Conservation (phyloP, 2,797 vertebrate species). For the Pipistrellus nathusii region DNA sequence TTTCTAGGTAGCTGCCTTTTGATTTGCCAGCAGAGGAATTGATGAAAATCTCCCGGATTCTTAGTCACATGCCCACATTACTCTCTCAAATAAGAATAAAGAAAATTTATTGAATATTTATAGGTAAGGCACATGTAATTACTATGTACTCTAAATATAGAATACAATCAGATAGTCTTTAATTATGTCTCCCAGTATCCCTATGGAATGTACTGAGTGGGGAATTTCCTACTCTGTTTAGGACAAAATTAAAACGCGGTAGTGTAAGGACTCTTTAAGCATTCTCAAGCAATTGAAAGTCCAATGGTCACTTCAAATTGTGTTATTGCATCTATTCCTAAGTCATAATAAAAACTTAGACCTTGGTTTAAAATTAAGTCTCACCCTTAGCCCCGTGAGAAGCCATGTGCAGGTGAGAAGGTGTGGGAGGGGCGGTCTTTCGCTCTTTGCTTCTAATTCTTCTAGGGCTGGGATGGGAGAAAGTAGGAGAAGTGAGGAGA, state of each 20-base stretch:
- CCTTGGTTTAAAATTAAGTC: not conserved
- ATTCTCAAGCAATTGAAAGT: constrained; percentile 26
- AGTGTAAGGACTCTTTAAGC: not conserved
- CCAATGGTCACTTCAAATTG: not conserved
- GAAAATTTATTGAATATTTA: constrained; percentile 14
- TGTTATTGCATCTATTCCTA: not conserved
- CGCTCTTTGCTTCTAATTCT: not conserved
- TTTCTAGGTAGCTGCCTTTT: not conserved
- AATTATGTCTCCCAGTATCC: not conserved
- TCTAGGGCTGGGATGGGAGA: not conserved
- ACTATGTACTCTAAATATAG: constrained; percentile 25
- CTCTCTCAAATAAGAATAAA: constrained; percentile 10
- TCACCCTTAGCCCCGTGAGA: not conserved
- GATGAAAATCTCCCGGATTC: constrained; percentile 23
- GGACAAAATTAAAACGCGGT: not conserved
- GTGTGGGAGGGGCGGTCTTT: not conserved
- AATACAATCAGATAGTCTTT: constrained; percentile 21
- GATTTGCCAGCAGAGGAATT: not conserved
- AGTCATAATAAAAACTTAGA: not conserved
- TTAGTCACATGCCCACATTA: constrained; percentile 23
- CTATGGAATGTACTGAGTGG: not conserved
- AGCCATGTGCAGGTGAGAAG: not conserved
- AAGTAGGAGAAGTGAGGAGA: not conserved
- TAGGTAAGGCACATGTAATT: not conserved
- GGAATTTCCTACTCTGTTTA: constrained; percentile 22